A percentile compares a stretch with the other conserved stretches of the same genome.
These are phyloP conservation scores for Phoxinus phoxinus DNA, from an alignment of 2,113 vertebrate species.

Conservation along the genomic window DNA sequence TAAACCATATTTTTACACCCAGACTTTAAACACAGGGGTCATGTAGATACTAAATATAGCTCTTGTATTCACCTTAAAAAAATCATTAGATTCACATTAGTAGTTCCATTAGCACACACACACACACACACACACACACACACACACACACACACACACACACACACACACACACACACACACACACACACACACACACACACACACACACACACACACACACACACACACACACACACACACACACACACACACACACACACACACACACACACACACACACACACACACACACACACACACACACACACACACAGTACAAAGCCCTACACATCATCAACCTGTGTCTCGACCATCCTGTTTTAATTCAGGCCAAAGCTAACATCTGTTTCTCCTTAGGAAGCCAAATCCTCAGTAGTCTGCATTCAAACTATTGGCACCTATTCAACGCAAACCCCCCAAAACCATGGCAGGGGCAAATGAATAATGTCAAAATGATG, in stretches of 20 bases:
- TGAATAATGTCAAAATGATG: constrained; percentile 25
- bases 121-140: constrained; percentile 9
- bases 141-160: background rate
- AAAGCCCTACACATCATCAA: constrained; percentile 36
- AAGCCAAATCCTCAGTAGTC: constrained; percentile 18
- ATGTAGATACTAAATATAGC: constrained; percentile 6
- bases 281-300: background rate
- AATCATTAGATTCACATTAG: background rate
- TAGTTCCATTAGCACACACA: constrained; percentile 16
- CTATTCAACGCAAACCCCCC: background rate
- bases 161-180: no score
- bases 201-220: background rate
- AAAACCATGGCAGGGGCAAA: constrained; percentile 19
- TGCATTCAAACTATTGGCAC: constrained; percentile 47
- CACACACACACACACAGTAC: constrained; percentile 21
- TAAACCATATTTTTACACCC: constrained; percentile 25
- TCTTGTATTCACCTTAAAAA: background rate
- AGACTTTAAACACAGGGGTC: background rate
- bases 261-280: background rate
- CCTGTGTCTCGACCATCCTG: constrained; percentile 47
- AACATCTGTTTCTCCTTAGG: constrained; percentile 59
- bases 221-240: constrained; percentile 11
- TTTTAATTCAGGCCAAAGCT: constrained; percentile 16
- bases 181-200: background rate
- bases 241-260: no score